A percentile compares a stretch with the other conserved stretches of the same genome.
phyloP scores from a whole-genome alignment of 92 coral and sea anemone genomes.

The Parazoanthus atlanticus region DNA sequence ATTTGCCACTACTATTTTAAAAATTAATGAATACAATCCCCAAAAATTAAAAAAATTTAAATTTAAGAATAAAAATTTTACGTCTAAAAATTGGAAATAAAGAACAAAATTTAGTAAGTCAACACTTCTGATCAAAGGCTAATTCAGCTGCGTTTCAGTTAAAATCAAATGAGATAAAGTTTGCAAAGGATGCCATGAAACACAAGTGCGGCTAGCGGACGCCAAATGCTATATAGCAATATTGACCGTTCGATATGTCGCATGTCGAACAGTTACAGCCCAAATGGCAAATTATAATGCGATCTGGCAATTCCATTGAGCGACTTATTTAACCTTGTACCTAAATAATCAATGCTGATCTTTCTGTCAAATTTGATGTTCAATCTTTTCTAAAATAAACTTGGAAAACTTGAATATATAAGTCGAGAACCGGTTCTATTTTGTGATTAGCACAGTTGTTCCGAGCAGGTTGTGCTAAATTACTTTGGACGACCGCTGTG shows the following conservation, averaged over 20 bases:
- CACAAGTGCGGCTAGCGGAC: too few relatives aligned
- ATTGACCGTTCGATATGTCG: too few relatives aligned
- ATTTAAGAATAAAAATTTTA: constrained; percentile 1
- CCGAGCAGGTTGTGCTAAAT: constrained; percentile 8
- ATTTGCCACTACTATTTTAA: constrained; percentile 10
- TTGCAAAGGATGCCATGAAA: too few relatives aligned
- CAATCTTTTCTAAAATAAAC: background rate
- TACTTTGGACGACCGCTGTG: constrained; percentile 41
- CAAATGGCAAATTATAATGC: too few relatives aligned
- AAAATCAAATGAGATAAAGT: too few relatives aligned
- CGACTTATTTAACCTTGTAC: constrained; percentile 11
- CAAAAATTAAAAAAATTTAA: background rate
- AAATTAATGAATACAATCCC: constrained; percentile 19
- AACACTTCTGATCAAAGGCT: constrained; percentile 15
- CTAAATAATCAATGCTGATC: constrained; percentile 18
- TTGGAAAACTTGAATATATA: background rate
- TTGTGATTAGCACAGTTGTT: background rate
- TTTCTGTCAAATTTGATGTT: constrained; percentile 19
- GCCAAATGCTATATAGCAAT: too few relatives aligned
- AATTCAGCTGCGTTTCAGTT: too few relatives aligned
- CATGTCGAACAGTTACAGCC: too few relatives aligned
- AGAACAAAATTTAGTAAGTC: background rate
- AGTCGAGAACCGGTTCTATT: background rate
- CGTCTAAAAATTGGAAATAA: background rate
- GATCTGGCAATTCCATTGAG: constrained; percentile 5